Evolutionary conservation across 2,888 invertebrate genomes (phyloP), one percentile per base, ranked within the genome.

Genomic region (Harpalus rufipes): DNA sequence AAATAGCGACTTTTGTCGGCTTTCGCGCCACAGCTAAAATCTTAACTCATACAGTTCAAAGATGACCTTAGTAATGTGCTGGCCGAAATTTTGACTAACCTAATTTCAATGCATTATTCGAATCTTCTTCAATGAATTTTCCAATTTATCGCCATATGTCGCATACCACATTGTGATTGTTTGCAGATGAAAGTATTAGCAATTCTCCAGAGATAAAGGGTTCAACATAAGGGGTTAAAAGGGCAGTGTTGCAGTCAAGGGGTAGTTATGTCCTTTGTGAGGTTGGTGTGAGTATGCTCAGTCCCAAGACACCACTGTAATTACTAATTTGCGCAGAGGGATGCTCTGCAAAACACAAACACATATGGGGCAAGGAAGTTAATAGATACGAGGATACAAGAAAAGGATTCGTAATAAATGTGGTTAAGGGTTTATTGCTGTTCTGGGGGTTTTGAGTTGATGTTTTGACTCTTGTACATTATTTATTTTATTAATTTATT

Each of bases 241-340:
- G 72, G 8, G 76, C 18, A 2, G 44, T 51, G 4, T 0, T 32
- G 59, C 78, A 86, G 87, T 86, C 86, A 87, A 86, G 87, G 87
- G 87, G 86, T 85, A 87, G 87, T 86, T 86, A 82, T 86, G 86
- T 87, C 87, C 87, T 87, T 87, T 88, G 87, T 88, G 87, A 85
- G 85, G 86, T 87, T 87, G 85, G 80, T 86, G 87, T 87, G 87
- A 87, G 87, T 87, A 87, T 87, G 10, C n/a, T n/a, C n/a, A n/a
- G 59, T 14, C 87, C 88, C 85, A 79, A 84, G 86, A 85, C 86
- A 51, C 44, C 44, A 7, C 44, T 51, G 87, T 88, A 87, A 88
- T 88, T 88, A 87, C 87, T 87, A 88, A 88, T 88, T 88, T 88
- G 86, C 86, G 86, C 86, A 82, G 84, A 76, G 68, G 68, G 81